Conservation (phyloP, 1,140 invertebrate genomes). For the Coelopa frigida region DNA sequence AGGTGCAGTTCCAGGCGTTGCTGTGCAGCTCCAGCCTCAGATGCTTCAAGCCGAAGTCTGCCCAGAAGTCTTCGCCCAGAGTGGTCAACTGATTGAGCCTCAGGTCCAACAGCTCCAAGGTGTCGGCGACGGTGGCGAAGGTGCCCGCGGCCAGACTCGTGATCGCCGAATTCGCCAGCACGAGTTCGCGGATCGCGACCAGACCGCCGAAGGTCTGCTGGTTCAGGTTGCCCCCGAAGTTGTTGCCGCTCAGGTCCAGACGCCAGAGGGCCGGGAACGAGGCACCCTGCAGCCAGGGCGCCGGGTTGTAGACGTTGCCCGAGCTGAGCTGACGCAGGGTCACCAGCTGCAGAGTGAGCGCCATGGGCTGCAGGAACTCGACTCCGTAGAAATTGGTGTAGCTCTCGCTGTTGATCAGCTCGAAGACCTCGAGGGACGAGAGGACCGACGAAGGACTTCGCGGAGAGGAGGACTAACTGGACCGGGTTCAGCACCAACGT, state of each 20-base stretch:
- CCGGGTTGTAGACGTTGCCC: constrained; percentile 5
- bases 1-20: constrained; percentile 10
- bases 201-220: constrained; percentile 1
- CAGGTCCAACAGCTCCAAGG: constrained; percentile 5
- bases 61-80: constrained; percentile 4
- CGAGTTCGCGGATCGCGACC: not conserved
- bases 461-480: not conserved
- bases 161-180: constrained; percentile 1
- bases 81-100: constrained; percentile 6
- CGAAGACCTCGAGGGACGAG: not conserved
- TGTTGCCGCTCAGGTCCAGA: constrained; percentile 6
- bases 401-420: not conserved
- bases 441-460: constrained; percentile 3
- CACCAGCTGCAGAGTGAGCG: not conserved
- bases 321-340: not conserved
- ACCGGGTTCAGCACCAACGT: not conserved
- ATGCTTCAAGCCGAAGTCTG: not conserved
- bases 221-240: constrained; percentile 6
- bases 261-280: not conserved
- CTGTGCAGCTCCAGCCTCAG: not conserved
- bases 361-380: constrained; percentile 7
- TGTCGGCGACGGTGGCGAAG: constrained; percentile 1
- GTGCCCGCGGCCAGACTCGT: not conserved
- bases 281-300: not conserved
- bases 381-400: not conserved